Base-by-base conservation (phyloP, 1,140 invertebrate species). In the Drosophila tropicalis region DNA sequence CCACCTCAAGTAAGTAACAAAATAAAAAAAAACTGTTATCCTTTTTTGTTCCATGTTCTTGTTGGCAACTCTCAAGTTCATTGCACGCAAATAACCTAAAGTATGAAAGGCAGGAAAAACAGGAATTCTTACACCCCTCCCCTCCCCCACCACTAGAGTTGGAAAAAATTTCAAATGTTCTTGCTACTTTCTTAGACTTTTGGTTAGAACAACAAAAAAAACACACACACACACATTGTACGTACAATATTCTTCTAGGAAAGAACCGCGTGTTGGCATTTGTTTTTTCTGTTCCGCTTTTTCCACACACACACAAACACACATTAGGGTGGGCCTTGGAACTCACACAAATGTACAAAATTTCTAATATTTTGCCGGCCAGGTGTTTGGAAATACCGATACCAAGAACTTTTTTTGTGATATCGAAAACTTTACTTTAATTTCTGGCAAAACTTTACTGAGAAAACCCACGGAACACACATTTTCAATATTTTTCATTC, bases 1-100 rank as follows among this genome's bases (percentile, higher is more conserved):
- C 25, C n/a, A 32, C 60, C 62, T 74, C 29, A 74, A 72, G 62
- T 72, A 55, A 56, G 54, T 29, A 0, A 22, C 1, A 22, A 22
- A n/a, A n/a, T n/a, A 22, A 22, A 22, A 22, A 22, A 29, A 6
- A 29, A 29, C 3, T 29, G 5, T 9, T 55, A n/a, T 25, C 19
- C 51, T 22, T 25, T 12, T 22, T 5, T 3, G 22, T 22, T 19
- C n/a, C n/a, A 25, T 7, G 1, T 55, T 22, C 17, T 54, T 3
- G 19, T 55, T 29, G 10, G 25, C 29, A 29, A 5, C 4, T 22
- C 29, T 29, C 19, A 55, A 55, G 51, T 56, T 19, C 7, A 36
- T 22, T 55, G 13, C 47, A 25, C 12, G 22, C 51, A 22, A 55
- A 12, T 12, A 29, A 55, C 12, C 51, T 29, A 5, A 25, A 5